These are phyloP conservation scores for Otolemur garnettii DNA, from an alignment of 2,113 vertebrate species.

Conservation along the genomic window DNA sequence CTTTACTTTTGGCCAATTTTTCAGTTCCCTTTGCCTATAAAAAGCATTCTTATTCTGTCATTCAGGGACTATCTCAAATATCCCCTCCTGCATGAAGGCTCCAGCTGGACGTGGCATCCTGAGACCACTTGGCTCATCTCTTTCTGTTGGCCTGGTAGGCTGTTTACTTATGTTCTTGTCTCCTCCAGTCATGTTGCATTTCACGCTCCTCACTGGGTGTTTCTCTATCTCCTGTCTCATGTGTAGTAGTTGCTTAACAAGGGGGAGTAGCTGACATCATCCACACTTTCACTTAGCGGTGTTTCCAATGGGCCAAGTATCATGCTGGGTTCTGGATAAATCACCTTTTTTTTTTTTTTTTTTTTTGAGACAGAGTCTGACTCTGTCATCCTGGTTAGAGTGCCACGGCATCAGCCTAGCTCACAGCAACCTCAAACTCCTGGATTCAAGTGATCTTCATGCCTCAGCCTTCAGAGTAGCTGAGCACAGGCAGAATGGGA, in stretches of 20 bases:
- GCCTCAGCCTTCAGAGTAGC: too few relatives aligned
- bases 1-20: not conserved
- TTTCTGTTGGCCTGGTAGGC: not conserved
- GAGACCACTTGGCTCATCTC: not conserved
- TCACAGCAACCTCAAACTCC: too few relatives aligned
- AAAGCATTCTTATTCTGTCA: not conserved
- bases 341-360: not conserved
- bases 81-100: not conserved
- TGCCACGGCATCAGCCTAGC: too few relatives aligned
- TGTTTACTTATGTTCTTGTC: not conserved
- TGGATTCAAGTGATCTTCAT: too few relatives aligned
- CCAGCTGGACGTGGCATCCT: too few relatives aligned
- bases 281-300: not conserved
- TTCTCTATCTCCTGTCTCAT: not conserved
- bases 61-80: not conserved
- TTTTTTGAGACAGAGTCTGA: too few relatives aligned
- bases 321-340: not conserved
- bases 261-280: not conserved
- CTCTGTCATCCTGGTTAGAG: too few relatives aligned
- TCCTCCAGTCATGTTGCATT: not conserved
- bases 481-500: too few relatives aligned
- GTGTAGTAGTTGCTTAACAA: not conserved
- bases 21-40: not conserved
- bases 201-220: not conserved
- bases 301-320: too few relatives aligned